Conservation (phyloP, 2,797 vertebrate genomes). For the Pygocentrus nattereri region DNA sequence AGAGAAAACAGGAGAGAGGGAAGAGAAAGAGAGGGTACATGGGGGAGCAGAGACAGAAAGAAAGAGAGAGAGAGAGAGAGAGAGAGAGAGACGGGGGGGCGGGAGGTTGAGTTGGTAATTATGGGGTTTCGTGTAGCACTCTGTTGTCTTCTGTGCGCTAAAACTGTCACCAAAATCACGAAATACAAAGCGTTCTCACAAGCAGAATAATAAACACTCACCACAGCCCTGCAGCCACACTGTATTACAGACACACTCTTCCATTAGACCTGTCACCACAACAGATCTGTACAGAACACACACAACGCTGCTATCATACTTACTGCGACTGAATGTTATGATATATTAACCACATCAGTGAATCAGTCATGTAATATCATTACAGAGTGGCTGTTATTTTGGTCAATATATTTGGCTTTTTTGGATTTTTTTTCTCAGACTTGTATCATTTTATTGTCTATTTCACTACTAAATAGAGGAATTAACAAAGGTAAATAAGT, state of each 20-base stretch:
- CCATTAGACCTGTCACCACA: not conserved
- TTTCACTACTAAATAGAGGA: too few species aligned
- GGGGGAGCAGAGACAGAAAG: too few species aligned
- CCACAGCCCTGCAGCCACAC: not conserved
- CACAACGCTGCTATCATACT: not conserved
- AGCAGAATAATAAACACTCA: not conserved
- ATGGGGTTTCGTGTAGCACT: conserved; percentile 2
- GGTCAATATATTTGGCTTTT: too few species aligned
- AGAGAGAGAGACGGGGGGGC: not conserved
- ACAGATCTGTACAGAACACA: not conserved
- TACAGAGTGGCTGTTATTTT: too few species aligned
- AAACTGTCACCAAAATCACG: conserved; percentile 29
- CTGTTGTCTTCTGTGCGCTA: conserved; percentile 9
- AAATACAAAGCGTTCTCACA: conserved; percentile 4
- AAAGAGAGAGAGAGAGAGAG: not conserved
- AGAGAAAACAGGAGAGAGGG: too few species aligned
- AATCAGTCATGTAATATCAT: too few species aligned
- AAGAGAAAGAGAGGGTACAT: too few species aligned
- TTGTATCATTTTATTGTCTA: too few species aligned
- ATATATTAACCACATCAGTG: too few species aligned
- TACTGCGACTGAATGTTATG: not conserved
- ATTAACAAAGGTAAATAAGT: too few species aligned
- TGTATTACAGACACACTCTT: not conserved
- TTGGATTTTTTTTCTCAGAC: too few species aligned
- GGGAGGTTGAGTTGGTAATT: conserved; percentile 21